Evolutionary conservation across 2,888 invertebrate species (phyloP).

Genomic region (Unio delphinus): DNA sequence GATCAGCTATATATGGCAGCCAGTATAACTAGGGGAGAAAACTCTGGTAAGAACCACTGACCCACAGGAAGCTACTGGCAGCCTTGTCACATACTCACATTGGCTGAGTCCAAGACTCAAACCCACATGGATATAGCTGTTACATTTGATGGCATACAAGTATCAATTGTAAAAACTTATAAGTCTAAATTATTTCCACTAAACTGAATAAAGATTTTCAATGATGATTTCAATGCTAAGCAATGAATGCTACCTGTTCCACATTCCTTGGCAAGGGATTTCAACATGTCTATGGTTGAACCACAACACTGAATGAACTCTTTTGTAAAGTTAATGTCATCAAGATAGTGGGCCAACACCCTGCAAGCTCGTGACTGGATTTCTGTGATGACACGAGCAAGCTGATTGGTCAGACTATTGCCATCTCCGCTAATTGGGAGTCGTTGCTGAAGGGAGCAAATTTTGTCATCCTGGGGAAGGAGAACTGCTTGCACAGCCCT

Average conservation of each 20-base stretch:
- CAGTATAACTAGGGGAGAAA: too few relatives aligned
- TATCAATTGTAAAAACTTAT: too few relatives aligned
- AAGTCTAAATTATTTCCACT: too few relatives aligned
- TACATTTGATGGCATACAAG: too few relatives aligned
- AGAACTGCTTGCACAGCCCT: conserved; percentile 61
- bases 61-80: too few relatives aligned
- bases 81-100: too few relatives aligned
- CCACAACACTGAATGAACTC: conserved; percentile 67
- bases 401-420: conserved; percentile 63
- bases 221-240: background rate
- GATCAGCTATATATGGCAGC: too few relatives aligned
- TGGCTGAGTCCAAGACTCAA: too few relatives aligned
- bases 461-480: conserved; percentile 52
- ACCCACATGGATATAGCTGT: too few relatives aligned
- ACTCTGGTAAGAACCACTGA: too few relatives aligned
- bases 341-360: conserved; percentile 65
- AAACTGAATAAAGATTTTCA: too few relatives aligned
- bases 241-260: conserved; percentile 49
- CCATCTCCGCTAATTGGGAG: conserved; percentile 64
- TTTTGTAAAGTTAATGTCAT: conserved; percentile 64
- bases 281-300: conserved; percentile 67
- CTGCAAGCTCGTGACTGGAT: conserved; percentile 68
- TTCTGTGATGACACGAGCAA: conserved; percentile 70
- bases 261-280: conserved; percentile 69
- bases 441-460: conserved; percentile 57